Evolutionary conservation across 2,888 invertebrate species (phyloP).

Genomic region (Ophion obscuratus): DNA sequence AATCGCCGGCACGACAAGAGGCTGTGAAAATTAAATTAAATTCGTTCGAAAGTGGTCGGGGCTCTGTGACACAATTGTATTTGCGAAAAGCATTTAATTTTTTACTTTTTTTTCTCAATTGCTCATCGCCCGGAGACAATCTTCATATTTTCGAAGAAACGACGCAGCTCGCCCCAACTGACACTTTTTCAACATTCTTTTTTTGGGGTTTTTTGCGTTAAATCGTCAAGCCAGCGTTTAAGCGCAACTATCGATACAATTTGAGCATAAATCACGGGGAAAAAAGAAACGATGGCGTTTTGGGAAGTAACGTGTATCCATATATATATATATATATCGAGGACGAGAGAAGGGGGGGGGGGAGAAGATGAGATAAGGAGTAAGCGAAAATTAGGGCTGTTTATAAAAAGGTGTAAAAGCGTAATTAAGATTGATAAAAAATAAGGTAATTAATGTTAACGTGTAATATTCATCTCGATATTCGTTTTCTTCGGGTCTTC

Average conservation of each 20-base stretch:
- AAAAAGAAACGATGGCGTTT: conserved; percentile 37
- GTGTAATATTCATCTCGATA: conserved; percentile 21
- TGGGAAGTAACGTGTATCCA: neutral
- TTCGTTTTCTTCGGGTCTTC: conserved; percentile 14
- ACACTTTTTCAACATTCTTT: conserved; percentile 64
- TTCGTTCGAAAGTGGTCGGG: conserved; percentile 45
- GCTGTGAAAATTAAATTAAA: conserved; percentile 3
- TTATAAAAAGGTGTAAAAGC: conserved; percentile 15
- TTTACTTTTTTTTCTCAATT: conserved; percentile 28
- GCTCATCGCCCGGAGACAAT: neutral
- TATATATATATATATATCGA: conserved; percentile 34
- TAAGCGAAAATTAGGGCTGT: neutral
- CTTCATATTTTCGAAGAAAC: conserved; percentile 2
- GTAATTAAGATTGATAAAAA: conserved; percentile 3
- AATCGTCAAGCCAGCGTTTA: conserved; percentile 45
- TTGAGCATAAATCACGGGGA: conserved; percentile 41
- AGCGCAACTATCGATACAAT: conserved; percentile 43
- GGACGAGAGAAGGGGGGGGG: conserved; percentile 35
- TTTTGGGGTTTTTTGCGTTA: conserved; percentile 21
- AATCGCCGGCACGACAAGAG: conserved; percentile 32
- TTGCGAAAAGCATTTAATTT: conserved; percentile 5
- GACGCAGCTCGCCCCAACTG: conserved; percentile 73
- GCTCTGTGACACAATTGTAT: conserved; percentile 43
- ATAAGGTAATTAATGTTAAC: conserved; percentile 9
- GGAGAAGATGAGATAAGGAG: conserved; percentile 30